A percentile compares a stretch with the other conserved stretches of the same genome.
phyloP scores from a whole-genome alignment of 2,797 vertebrate species.

The Takifugu ocellatus region DNA sequence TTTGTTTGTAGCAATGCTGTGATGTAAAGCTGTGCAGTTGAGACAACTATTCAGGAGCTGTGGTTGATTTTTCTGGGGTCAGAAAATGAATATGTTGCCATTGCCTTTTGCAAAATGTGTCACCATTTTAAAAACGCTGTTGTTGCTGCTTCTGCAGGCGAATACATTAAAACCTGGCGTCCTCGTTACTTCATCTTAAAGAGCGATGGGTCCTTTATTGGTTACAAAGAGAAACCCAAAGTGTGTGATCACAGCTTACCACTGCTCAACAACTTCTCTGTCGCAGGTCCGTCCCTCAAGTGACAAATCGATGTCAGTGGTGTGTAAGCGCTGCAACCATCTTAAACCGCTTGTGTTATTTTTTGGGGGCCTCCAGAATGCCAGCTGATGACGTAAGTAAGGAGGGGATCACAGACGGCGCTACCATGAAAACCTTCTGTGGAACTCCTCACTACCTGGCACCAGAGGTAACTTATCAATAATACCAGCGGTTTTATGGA shows the following conservation, averaged over 20 bases:
- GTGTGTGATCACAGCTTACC: slow-evolving; percentile 82
- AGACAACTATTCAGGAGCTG: no score
- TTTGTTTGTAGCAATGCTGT: background rate
- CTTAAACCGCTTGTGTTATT: background rate
- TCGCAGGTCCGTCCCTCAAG: slow-evolving; percentile 77
- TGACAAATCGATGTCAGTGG: background rate
- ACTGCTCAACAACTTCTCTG: slow-evolving; percentile 95
- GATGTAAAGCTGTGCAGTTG: background rate
- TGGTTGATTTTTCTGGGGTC: no score
- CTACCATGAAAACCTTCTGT: slow-evolving; percentile 83
- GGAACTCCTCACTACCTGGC: slow-evolving; percentile 81
- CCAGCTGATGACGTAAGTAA: slow-evolving; percentile 87
- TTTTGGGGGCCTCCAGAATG: slow-evolving; percentile 77
- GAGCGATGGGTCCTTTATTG: slow-evolving; percentile 93
- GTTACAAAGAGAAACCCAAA: slow-evolving; percentile 92
- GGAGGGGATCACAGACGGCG: slow-evolving; percentile 79
- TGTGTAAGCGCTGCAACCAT: background rate
- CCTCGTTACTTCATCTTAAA: slow-evolving; percentile 94
- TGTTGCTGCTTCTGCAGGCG: slow-evolving; percentile 69
- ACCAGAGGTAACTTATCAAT: slow-evolving; percentile 65
- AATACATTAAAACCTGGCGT: slow-evolving; percentile 96
- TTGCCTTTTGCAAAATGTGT: no score
- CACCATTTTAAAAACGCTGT: background rate
- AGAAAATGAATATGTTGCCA: no score
- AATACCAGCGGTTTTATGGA: no score